These are phyloP conservation scores for Colossoma macropomum DNA, from an alignment of 2,113 vertebrate species.

Conservation along the genomic window DNA sequence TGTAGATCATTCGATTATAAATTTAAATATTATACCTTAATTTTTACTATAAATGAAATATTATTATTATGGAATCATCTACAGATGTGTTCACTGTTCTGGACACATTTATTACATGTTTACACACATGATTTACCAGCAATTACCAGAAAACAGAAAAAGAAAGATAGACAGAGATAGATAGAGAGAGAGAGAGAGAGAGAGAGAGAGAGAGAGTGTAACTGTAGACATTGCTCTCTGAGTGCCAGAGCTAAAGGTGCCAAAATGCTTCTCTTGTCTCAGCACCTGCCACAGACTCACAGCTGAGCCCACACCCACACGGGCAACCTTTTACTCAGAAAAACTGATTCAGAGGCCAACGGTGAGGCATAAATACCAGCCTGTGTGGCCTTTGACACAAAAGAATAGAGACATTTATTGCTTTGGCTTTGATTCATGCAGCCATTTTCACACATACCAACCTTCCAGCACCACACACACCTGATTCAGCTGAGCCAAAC, in stretches of 20 bases:
- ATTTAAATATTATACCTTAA: too few species aligned
- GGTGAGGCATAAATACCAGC: not conserved
- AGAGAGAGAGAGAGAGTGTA: not conserved
- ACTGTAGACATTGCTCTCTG: not conserved
- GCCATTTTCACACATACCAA: conserved; percentile 5
- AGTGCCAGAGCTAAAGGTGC: conserved; percentile 30
- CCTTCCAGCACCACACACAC: not conserved
- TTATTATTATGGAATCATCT: too few species aligned
- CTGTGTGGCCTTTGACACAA: not conserved
- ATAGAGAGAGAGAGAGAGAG: not conserved
- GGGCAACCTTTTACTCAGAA: not conserved
- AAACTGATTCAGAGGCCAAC: conserved; percentile 1
- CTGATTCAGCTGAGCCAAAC: not conserved
- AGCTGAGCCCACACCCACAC: conserved; percentile 32
- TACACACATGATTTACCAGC: too few species aligned
- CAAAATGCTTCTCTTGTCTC: conserved; percentile 24
- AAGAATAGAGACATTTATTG: conserved; percentile 19
- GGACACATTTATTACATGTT: too few species aligned
- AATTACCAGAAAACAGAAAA: too few species aligned
- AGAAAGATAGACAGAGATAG: too few species aligned
- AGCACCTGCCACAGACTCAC: conserved; percentile 22
- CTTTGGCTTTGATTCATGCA: conserved; percentile 1
- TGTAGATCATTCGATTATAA: too few species aligned
- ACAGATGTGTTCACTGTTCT: too few species aligned
- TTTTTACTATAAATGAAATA: too few species aligned